phyloP scores from a whole-genome alignment of 2,113 vertebrate species.

The Axis porcinus region DNA sequence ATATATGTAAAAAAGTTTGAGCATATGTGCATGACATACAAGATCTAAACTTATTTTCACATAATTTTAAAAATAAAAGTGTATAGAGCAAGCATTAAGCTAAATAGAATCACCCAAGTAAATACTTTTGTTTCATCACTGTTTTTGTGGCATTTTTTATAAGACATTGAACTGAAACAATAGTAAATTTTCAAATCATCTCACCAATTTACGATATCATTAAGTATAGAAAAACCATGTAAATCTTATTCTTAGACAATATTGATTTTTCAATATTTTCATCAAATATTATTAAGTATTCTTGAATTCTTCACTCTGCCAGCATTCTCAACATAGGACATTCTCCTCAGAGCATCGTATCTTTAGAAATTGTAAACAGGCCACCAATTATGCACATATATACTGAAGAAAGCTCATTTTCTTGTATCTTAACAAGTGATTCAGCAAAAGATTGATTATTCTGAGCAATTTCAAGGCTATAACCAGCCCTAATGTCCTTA shows the following conservation, averaged over 20 bases:
- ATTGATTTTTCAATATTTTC: neutral
- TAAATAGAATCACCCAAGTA: neutral
- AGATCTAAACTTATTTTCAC: neutral
- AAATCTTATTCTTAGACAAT: neutral
- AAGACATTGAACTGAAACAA: neutral
- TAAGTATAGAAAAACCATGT: slow-evolving; percentile 18
- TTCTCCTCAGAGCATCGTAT: neutral
- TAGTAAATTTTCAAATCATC: slow-evolving; percentile 8
- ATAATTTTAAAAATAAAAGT: neutral
- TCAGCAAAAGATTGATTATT: neutral
- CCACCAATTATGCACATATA: neutral
- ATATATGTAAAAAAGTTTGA: neutral
- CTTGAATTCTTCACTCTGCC: neutral
- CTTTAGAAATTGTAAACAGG: neutral
- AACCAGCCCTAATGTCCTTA: neutral
- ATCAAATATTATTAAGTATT: neutral
- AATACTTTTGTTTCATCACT: neutral
- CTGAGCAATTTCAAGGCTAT: slow-evolving; percentile 23
- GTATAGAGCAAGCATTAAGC: neutral
- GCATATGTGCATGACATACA: neutral
- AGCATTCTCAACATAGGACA: neutral
- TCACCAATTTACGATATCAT: neutral
- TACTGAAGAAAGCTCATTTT: neutral
- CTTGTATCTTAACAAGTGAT: neutral
- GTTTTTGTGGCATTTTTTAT: neutral